Conservation (phyloP, 2,888 invertebrate genomes). For the Julus scandinavius region DNA sequence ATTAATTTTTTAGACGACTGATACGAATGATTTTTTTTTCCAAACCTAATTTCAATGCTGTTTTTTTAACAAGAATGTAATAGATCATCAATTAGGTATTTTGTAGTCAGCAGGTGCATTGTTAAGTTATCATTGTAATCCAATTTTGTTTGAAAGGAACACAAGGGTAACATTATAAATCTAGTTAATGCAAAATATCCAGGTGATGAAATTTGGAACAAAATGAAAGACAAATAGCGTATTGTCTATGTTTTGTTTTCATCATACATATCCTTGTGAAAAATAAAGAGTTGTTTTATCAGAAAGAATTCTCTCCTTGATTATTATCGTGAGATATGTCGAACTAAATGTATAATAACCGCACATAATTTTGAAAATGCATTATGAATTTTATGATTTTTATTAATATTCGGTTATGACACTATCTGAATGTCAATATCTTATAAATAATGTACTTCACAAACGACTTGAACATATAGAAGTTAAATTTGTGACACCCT, state of each 20-base stretch:
- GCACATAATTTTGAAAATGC: too few relatives aligned
- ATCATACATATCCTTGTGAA: background rate
- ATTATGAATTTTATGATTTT: too few relatives aligned
- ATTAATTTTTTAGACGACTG: background rate
- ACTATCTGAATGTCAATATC: too few relatives aligned
- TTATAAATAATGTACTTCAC: too few relatives aligned
- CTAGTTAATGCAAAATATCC: background rate
- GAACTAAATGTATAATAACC: too few relatives aligned
- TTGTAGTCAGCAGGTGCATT: conserved; percentile 19
- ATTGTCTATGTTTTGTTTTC: background rate
- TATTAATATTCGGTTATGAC: too few relatives aligned
- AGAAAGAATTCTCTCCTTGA: too few relatives aligned
- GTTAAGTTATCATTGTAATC: background rate
- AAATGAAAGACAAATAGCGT: background rate
- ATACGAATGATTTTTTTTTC: background rate
- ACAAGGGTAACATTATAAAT: background rate
- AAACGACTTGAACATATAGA: too few relatives aligned
- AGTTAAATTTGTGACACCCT: background rate
- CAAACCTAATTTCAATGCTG: background rate
- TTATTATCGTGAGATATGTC: too few relatives aligned
- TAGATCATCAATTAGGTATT: background rate
- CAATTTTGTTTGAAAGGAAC: background rate
- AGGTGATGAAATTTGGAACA: conserved; percentile 6
- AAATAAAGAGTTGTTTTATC: background rate
- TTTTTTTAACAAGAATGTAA: conserved; percentile 20